phyloP scores from a whole-genome alignment of 2,797 vertebrate species.

The Peromyscus attwateri region DNA sequence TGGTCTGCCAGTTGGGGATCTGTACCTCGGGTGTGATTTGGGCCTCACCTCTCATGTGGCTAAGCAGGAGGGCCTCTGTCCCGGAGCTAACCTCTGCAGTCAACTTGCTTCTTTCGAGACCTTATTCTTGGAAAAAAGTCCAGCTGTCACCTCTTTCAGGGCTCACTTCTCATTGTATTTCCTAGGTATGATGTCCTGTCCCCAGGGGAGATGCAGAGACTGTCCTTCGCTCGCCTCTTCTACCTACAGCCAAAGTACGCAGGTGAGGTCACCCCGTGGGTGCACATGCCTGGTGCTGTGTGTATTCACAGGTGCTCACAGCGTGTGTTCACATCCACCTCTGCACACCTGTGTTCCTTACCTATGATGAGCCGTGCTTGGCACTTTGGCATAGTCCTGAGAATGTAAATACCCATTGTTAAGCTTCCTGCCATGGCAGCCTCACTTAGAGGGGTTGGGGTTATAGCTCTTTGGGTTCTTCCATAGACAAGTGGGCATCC shows the following conservation, averaged over 20 bases:
- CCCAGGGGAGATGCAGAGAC: conserved; percentile 98
- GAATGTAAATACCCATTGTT: accelerated
- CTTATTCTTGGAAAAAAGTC: not conserved
- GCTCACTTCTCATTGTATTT: not conserved
- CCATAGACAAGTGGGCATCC: not conserved
- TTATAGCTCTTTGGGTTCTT: not conserved
- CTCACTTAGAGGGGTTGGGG: not conserved
- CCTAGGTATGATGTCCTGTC: conserved; percentile 96
- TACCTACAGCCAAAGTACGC: conserved; percentile 98
- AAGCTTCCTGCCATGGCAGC: not conserved
- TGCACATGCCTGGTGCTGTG: accelerated
- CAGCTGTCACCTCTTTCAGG: not conserved
- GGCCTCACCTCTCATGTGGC: not conserved
- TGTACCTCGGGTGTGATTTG: not conserved
- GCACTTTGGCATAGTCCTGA: not conserved
- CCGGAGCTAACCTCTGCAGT: not conserved
- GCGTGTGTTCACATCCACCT: accelerated
- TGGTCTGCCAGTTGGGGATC: not conserved
- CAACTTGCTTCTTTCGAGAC: not conserved
- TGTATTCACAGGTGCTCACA: not conserved
- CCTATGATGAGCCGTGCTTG: not conserved
- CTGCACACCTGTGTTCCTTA: not conserved
- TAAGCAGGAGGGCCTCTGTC: not conserved
- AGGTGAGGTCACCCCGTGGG: conserved; percentile 86
- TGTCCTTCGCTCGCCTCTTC: conserved; percentile 96